These are phyloP conservation scores for Crotalus helleri DNA, from an alignment of 2,113 vertebrate species.

Conservation along the genomic window DNA sequence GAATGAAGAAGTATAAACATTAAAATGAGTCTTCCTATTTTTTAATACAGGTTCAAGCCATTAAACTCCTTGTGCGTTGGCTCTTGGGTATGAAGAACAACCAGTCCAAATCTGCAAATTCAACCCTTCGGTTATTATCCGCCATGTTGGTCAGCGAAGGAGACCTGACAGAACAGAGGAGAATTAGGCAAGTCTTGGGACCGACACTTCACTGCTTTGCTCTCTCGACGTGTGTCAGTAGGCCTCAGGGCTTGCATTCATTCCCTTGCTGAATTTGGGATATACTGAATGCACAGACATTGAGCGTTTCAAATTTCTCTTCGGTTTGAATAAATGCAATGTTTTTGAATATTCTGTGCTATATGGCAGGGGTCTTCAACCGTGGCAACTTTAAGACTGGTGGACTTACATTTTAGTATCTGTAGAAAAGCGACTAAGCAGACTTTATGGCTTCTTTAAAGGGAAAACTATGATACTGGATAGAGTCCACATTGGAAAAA, in stretches of 20 bases:
- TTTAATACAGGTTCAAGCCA: conserved; percentile 89
- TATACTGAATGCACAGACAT: background rate
- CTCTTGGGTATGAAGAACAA: conserved; percentile 99
- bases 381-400: no score
- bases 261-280: background rate
- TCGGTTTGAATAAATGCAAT: no score
- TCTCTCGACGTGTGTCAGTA: background rate
- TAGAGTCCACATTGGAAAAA: no score
- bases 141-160: conserved; percentile 98
- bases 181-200: conserved; percentile 84
- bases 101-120: conserved; percentile 97
- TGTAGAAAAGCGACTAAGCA: background rate
- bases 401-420: no score
- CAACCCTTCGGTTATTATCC: conserved; percentile 92
- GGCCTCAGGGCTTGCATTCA: background rate
- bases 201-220: background rate
- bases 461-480: background rate
- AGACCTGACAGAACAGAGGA: conserved; percentile 96
- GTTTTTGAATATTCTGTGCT: background rate
- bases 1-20: no score
- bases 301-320: background rate
- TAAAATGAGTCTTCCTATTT: conserved; percentile 38
- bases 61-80: conserved; percentile 96
- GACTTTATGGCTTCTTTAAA: background rate
- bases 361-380: background rate